A percentile compares a stretch with the other conserved stretches of the same genome.
Conservation (phyloP, 2,797 vertebrate genomes). For the Leuciscus waleckii region DNA sequence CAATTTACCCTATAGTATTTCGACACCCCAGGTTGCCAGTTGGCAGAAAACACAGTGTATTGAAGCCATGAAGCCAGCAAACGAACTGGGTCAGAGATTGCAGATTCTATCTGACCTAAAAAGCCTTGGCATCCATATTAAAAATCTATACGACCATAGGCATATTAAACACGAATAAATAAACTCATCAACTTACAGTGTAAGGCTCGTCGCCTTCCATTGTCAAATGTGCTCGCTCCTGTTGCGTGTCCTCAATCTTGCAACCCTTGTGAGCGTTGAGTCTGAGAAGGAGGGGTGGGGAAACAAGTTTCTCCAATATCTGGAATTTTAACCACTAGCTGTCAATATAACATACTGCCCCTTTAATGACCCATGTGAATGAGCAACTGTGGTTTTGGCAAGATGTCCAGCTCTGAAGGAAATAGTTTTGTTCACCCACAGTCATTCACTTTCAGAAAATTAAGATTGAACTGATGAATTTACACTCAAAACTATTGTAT, state of each 20-base stretch:
- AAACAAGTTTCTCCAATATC: too few species aligned
- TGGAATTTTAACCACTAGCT: too few species aligned
- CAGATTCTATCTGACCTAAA: not conserved
- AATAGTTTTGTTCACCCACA: too few species aligned
- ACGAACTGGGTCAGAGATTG: not conserved
- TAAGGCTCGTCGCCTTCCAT: not conserved
- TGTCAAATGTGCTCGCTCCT: too few species aligned
- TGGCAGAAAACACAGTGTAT: not conserved
- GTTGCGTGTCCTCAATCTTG: too few species aligned
- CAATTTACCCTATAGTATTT: not conserved
- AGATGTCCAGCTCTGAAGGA: not conserved
- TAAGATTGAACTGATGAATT: not conserved
- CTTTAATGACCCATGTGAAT: too few species aligned
- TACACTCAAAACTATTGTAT: not conserved
- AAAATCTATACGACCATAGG: not conserved
- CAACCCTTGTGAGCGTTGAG: too few species aligned
- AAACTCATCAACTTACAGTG: not conserved
- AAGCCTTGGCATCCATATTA: not conserved
- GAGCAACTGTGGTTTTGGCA: too few species aligned
- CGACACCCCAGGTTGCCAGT: not conserved
- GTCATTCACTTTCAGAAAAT: not conserved
- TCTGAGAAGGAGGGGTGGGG: too few species aligned
- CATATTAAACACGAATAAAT: not conserved
- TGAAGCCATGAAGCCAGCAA: not conserved
- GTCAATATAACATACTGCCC: too few species aligned